Conservation (phyloP, 2,888 invertebrate species). For the Apocheima hispidaria region DNA sequence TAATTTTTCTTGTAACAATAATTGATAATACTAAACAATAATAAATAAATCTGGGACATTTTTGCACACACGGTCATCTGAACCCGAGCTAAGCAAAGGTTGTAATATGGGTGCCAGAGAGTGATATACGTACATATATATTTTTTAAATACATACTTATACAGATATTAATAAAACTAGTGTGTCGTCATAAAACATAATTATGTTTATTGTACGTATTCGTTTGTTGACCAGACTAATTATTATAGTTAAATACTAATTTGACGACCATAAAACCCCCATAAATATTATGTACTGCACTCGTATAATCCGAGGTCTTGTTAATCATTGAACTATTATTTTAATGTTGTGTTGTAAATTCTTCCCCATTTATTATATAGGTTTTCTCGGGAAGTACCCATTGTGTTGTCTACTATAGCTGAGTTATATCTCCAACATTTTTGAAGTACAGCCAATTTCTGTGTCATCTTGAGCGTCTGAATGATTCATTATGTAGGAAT, state of each 20-base stretch:
- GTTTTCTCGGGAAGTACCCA: conserved; percentile 2
- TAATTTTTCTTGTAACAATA: too few species aligned
- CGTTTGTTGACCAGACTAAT: background rate
- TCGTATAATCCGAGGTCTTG: background rate
- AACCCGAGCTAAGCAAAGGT: too few species aligned
- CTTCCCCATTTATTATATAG: background rate
- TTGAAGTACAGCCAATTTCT: conserved; percentile 37
- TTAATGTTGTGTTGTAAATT: background rate
- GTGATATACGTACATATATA: too few species aligned
- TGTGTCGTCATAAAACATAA: too few species aligned
- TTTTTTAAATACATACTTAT: too few species aligned
- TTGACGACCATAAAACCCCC: background rate
- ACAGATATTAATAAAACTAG: too few species aligned
- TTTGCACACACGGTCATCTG: too few species aligned
- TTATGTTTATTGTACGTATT: background rate
- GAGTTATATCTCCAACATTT: conserved; percentile 18
- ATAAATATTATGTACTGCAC: background rate
- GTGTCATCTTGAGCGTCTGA: conserved; percentile 18
- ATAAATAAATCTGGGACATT: too few species aligned
- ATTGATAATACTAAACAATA: too few species aligned
- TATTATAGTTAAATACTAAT: background rate
- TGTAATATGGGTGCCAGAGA: too few species aligned
- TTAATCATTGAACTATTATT: background rate
- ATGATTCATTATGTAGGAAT: conserved; percentile 26
- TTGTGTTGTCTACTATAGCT: conserved; percentile 15